A percentile compares a stretch with the other conserved stretches of the same genome.
Evolutionary conservation across 2,797 vertebrate genomes (phyloP).

Genomic region (Toxotes lorentzi): DNA sequence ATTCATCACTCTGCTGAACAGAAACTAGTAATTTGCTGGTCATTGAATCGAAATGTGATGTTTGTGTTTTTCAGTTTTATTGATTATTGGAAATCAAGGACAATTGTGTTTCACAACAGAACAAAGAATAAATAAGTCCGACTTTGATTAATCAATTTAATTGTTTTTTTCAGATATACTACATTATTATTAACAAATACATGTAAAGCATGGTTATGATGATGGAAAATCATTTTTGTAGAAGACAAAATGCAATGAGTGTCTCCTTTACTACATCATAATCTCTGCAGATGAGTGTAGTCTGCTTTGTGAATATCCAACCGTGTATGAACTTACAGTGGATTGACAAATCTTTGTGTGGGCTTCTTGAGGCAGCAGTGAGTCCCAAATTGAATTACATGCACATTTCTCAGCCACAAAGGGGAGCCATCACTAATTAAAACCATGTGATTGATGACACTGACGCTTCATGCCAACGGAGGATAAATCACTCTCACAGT

Average conservation of each 20-base stretch:
- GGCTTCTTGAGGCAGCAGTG: conserved; percentile 72
- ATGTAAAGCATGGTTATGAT: background rate
- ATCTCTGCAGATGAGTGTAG: conserved; percentile 11
- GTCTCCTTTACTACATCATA: background rate
- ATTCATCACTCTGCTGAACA: background rate
- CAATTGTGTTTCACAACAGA: background rate
- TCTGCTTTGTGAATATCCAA: conserved; percentile 28
- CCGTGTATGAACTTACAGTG: conserved; percentile 63
- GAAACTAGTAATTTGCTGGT: background rate
- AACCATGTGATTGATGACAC: conserved; percentile 87
- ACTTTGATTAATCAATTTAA: background rate
- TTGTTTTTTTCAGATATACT: background rate
- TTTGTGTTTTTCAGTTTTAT: background rate
- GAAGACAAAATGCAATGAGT: background rate
- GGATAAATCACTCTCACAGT: conserved; percentile 81
- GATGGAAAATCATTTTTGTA: background rate
- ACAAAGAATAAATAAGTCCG: background rate
- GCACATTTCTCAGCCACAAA: conserved; percentile 88
- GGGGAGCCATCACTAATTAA: conserved; percentile 87
- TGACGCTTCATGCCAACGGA: conserved; percentile 76
- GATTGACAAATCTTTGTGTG: conserved; percentile 72
- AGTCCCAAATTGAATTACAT: conserved; percentile 89
- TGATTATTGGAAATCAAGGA: background rate
- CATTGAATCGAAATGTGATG: background rate
- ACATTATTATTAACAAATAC: background rate